Evolutionary conservation across 2,888 invertebrate species (phyloP).

Genomic region (Rhamnusium bicolor): DNA sequence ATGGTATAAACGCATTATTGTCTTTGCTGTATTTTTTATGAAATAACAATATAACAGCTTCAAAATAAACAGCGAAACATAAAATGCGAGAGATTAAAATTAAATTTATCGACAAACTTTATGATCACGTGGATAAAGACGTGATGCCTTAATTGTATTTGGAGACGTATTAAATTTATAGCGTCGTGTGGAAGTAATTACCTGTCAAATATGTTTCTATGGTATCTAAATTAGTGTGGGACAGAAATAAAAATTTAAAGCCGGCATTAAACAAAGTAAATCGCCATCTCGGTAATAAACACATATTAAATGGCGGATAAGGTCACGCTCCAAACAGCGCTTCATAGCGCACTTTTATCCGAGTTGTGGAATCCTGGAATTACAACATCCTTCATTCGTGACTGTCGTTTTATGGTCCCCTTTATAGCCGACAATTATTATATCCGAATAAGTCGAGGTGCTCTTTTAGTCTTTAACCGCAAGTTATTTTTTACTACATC

Average conservation of each 20-base stretch:
- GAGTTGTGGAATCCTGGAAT: constrained; percentile 53
- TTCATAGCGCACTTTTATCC: constrained; percentile 44
- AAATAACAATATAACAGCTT: too few relatives aligned
- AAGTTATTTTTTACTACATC: constrained; percentile 34
- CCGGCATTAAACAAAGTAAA: constrained; percentile 44
- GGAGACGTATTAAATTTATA: background rate
- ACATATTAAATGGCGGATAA: constrained; percentile 42
- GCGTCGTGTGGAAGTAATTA: background rate
- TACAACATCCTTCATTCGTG: constrained; percentile 57
- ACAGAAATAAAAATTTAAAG: constrained; percentile 36
- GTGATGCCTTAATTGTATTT: background rate
- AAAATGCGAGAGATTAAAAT: too few relatives aligned
- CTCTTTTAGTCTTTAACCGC: constrained; percentile 26
- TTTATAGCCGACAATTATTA: constrained; percentile 57
- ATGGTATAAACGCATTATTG: too few relatives aligned
- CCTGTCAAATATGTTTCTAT: constrained; percentile 12
- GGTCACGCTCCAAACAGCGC: constrained; percentile 26
- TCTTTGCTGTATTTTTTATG: too few relatives aligned
- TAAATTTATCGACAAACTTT: too few relatives aligned
- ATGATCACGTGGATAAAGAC: background rate
- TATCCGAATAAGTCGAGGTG: constrained; percentile 44
- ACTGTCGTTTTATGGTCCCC: constrained; percentile 54
- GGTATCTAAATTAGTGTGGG: constrained; percentile 25
- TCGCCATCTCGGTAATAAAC: constrained; percentile 46
- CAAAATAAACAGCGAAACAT: too few relatives aligned